Percentiles rank a stretch among this genome's conserved stretches.
Evolutionary conservation across 2,797 vertebrate genomes (phyloP).

Genomic region (Gobio occitaniae): DNA sequence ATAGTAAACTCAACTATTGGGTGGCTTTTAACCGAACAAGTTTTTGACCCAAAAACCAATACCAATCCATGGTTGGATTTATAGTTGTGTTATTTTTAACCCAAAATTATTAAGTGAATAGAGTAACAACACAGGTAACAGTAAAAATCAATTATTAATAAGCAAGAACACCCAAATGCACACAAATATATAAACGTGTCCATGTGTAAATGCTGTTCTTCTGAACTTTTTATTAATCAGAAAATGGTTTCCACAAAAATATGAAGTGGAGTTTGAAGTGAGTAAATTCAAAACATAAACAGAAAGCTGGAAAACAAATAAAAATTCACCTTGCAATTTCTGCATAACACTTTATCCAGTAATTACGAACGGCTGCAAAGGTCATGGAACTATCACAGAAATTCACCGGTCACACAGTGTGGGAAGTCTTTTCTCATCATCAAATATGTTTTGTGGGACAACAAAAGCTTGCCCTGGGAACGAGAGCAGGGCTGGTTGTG

Average conservation of each 20-base stretch:
- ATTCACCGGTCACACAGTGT: not conserved
- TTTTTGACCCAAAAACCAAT: no score
- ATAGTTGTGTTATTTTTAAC: no score
- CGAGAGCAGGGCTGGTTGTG: not conserved
- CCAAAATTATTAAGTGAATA: no score
- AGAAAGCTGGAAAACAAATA: not conserved
- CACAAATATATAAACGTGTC: no score
- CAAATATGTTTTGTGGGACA: conserved; percentile 23
- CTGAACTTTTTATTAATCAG: not conserved
- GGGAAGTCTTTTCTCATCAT: not conserved
- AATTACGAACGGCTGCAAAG: not conserved
- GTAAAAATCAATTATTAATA: no score
- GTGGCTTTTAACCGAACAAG: no score
- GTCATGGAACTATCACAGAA: not conserved
- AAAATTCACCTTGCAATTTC: not conserved
- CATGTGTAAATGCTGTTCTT: not conserved
- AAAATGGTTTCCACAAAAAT: not conserved
- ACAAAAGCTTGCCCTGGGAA: conserved; percentile 7
- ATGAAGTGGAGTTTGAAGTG: no score
- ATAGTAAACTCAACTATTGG: no score
- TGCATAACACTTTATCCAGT: not conserved
- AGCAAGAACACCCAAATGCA: no score
- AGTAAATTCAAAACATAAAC: not conserved
- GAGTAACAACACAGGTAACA: no score
- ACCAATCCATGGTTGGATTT: no score